A percentile compares a stretch with the other conserved stretches of the same genome.
Conservation (phyloP, 2,888 invertebrate genomes). For the Helleia helle region DNA sequence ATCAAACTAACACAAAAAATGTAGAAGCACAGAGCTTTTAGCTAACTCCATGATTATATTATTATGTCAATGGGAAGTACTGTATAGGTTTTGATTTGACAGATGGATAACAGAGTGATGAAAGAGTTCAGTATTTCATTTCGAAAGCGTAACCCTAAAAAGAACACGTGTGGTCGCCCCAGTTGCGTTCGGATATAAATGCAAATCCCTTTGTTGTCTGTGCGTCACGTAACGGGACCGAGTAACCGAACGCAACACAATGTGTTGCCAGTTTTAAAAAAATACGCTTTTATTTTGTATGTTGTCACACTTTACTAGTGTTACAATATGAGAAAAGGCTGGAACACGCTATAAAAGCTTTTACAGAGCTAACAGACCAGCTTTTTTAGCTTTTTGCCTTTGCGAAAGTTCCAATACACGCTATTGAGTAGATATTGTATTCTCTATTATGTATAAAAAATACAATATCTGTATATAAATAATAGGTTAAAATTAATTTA, state of each 20-base stretch:
- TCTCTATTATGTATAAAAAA: not conserved
- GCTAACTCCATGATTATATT: no score
- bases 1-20: no score
- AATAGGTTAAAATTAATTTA: no score
- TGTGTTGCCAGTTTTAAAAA: slow-evolving; percentile 23
- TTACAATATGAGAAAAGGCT: not conserved
- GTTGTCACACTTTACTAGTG: slow-evolving; percentile 4
- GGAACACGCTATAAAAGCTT: not conserved
- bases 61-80: no score
- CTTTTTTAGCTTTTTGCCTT: no score
- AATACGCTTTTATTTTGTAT: slow-evolving; percentile 8
- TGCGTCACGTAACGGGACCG: slow-evolving; percentile 47
- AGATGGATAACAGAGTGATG: no score
- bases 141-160: slow-evolving; percentile 8
- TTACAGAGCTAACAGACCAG: not conserved
- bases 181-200: slow-evolving; percentile 50
- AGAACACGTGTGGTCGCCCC: slow-evolving; percentile 33
- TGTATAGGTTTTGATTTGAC: no score
- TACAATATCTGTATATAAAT: no score
- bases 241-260: slow-evolving; percentile 29
- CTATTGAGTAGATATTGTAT: no score
- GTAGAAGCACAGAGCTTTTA: no score
- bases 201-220: slow-evolving; percentile 68
- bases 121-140: no score
- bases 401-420: no score